Conservation (phyloP, 92 coral and sea anemone genomes). For the Umimayanthus chanpuru region DNA sequence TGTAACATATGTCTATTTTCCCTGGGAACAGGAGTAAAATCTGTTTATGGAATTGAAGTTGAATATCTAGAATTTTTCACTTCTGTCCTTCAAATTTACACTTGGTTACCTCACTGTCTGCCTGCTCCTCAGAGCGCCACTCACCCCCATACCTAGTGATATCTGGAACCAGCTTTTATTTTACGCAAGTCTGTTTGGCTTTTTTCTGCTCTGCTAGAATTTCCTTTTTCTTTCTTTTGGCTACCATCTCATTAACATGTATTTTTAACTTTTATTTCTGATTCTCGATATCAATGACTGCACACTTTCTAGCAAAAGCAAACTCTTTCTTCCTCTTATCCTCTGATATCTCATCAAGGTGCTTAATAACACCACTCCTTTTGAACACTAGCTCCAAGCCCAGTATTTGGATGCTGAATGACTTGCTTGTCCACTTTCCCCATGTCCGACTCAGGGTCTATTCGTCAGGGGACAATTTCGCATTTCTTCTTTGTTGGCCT, state of each 20-base stretch:
- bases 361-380: constrained; percentile 12
- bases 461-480: constrained; percentile 29
- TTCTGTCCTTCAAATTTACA: background rate
- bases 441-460: constrained; percentile 26
- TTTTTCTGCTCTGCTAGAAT: constrained; percentile 13
- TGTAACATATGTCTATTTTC: background rate
- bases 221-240: background rate
- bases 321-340: constrained; percentile 17
- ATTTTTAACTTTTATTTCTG: constrained; percentile 11
- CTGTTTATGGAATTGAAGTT: constrained; percentile 9
- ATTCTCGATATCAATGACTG: background rate
- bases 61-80: background rate
- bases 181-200: background rate
- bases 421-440: constrained; percentile 5
- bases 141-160: constrained; percentile 24
- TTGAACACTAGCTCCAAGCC: background rate
- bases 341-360: constrained; percentile 9
- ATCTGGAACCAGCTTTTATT: constrained; percentile 1
- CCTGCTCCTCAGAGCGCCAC: background rate
- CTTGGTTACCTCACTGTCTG: background rate
- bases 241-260: background rate
- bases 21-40: constrained; percentile 16
- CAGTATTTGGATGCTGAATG: background rate
- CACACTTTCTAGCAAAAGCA: constrained; percentile 27
- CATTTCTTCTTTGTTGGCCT: background rate